These are phyloP conservation scores for zebrafish (Danio rerio) DNA, from an alignment of 2,113 vertebrate species.

Conservation along the genomic window DNA sequence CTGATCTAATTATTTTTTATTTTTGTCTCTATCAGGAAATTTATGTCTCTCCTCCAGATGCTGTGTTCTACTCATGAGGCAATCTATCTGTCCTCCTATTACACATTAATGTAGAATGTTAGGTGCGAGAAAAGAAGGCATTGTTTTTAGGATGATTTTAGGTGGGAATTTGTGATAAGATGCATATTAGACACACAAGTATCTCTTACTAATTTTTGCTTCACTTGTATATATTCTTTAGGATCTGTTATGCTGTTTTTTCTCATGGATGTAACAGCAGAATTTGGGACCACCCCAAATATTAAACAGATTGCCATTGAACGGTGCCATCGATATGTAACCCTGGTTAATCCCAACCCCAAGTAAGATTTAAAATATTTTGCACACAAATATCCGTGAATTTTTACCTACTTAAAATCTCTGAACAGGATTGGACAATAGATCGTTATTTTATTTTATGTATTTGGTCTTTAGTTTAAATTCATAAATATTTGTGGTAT, in stretches of 20 bases:
- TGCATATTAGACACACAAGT: background rate
- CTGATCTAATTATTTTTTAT: background rate
- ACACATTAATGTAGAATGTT: background rate
- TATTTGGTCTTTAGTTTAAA: background rate
- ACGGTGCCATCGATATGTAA: constrained; percentile 74
- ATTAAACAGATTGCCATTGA: constrained; percentile 76
- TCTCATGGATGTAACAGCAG: constrained; percentile 42
- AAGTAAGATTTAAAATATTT: constrained; percentile 62
- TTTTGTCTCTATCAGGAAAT: background rate
- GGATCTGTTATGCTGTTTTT: constrained; percentile 56
- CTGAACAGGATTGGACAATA: background rate
- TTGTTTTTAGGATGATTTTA: constrained; percentile 21
- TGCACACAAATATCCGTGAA: background rate
- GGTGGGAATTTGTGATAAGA: background rate
- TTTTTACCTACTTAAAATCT: background rate
- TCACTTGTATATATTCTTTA: constrained; percentile 24
- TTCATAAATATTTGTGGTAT: background rate
- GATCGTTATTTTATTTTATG: background rate
- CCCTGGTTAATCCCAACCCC: constrained; percentile 64
- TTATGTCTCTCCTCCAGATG: background rate
- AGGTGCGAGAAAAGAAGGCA: background rate
- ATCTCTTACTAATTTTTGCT: background rate
- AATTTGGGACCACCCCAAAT: constrained; percentile 74
- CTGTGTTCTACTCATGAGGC: no score
- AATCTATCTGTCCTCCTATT: background rate